phyloP scores from a whole-genome alignment of 2,113 vertebrate species.

The Pollachius pollachius region DNA sequence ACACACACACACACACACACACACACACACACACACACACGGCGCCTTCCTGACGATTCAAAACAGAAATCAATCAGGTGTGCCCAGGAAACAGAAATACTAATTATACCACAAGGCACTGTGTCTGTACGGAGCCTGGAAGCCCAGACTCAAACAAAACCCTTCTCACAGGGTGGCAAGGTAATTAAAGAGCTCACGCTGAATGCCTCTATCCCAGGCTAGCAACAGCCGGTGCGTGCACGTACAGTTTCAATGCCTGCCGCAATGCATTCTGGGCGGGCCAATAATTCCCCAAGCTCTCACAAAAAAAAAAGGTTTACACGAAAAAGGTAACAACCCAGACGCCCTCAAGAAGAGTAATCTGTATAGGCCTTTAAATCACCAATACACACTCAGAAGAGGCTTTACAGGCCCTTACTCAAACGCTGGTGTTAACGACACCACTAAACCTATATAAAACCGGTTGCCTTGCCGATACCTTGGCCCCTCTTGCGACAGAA shows the following conservation, averaged over 20 bases:
- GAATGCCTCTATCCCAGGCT: not conserved
- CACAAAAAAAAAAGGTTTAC: not conserved
- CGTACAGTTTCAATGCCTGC: not conserved
- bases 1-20: too few species aligned
- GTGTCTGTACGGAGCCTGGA: not conserved
- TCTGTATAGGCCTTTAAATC: too few species aligned
- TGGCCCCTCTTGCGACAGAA: too few species aligned
- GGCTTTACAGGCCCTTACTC: too few species aligned
- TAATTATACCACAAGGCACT: not conserved
- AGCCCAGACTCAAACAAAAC: not conserved
- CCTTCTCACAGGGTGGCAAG: not conserved
- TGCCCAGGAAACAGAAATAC: not conserved
- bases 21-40: too few species aligned
- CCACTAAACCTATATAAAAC: too few species aligned
- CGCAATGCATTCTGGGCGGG: not conserved
- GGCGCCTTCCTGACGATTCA: not conserved
- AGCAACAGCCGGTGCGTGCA: not conserved
- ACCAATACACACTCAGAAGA: too few species aligned
- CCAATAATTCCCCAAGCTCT: not conserved
- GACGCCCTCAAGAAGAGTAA: too few species aligned
- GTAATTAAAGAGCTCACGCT: not conserved
- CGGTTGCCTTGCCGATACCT: too few species aligned
- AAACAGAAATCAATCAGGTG: conserved; percentile 1
- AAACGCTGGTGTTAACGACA: too few species aligned
- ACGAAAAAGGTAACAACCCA: too few species aligned